Percentiles rank a stretch among this genome's conserved stretches.
These are phyloP conservation scores for Uria lomvia DNA, from an alignment of 2,113 vertebrate genomes.

Conservation along the genomic window DNA sequence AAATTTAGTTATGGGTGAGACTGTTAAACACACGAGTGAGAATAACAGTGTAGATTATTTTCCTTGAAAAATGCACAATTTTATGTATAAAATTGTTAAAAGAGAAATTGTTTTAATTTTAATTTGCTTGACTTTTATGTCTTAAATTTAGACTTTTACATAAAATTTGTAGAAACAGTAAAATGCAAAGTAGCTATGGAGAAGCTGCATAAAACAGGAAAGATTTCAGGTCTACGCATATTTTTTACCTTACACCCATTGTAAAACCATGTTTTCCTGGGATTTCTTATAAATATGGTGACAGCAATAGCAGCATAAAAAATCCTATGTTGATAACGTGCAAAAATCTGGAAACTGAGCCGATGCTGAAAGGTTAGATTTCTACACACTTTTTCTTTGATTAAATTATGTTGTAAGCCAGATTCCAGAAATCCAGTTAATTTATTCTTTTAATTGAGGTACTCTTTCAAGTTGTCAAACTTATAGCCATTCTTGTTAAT, in stretches of 20 bases:
- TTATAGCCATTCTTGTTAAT: background rate
- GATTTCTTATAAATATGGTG: background rate
- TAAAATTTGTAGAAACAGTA: constrained; percentile 5
- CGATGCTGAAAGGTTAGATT: background rate
- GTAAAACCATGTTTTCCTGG: background rate
- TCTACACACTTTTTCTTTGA: background rate
- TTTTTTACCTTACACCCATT: background rate
- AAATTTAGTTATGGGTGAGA: constrained; percentile 1
- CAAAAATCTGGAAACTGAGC: background rate
- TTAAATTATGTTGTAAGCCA: background rate
- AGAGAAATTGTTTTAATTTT: constrained; percentile 40
- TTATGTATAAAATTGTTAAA: background rate
- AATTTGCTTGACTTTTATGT: background rate
- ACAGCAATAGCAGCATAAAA: background rate
- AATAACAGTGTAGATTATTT: background rate
- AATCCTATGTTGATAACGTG: background rate
- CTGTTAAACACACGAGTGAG: background rate
- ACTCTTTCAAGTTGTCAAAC: constrained; percentile 23
- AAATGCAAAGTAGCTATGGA: background rate
- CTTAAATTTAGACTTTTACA: constrained; percentile 2
- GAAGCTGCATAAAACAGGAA: background rate
- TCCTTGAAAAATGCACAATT: background rate
- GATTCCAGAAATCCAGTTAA: background rate
- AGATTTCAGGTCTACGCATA: background rate
- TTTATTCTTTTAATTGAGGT: constrained; percentile 17